Evolutionary conservation across 1,140 invertebrate species (phyloP), one percentile per base, ranked within the genome.

Genomic region (Drosophila saltans): DNA sequence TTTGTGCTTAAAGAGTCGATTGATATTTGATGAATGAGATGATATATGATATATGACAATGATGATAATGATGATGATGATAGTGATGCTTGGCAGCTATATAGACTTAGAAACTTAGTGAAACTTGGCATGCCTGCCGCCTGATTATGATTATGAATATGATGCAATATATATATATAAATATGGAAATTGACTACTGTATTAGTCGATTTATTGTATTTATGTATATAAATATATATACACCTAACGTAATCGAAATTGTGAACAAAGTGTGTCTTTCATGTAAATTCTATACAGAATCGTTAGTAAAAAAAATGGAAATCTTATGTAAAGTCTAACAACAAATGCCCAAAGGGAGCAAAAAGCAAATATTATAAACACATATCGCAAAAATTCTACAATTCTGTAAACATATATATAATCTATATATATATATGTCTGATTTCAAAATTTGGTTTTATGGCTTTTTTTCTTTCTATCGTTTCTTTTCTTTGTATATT

Each of bases 1-100:
- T 81, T 88, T 88, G 84, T 88, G 84, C 85, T 89, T 72, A 80
- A 69, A 43, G 43, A 43, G 43, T 60, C 36, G 45, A 73, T 66
- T 66, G 28, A 60, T 45, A 16, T 56, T 36, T 60, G 41, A 61
- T 58, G 28, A 69, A 40, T 36, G 33, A 36, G 36, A 70, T 45
- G 39, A 57, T 59, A 21, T 36, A 36, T 36, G 16, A 68, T 59
- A 21, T 36, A 36, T 36, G 28, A 68, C 7, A 26, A 76, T 58
- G 10, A 41, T 62, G 11, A 52, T 62, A 11, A 40, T 45, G 41
- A 52, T 62, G 24, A 40, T 52, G 45, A 26, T 52, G 10, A 52
- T 52, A 75, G 62, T 76, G 72, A 76, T 69, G 72, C 72, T 76
- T 56, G 72, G 72, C 63, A 66, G 76, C 82, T 80, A 82, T 75